Base-by-base conservation (phyloP, 2,797 vertebrate species). In the Diplodus sargus region DNA sequence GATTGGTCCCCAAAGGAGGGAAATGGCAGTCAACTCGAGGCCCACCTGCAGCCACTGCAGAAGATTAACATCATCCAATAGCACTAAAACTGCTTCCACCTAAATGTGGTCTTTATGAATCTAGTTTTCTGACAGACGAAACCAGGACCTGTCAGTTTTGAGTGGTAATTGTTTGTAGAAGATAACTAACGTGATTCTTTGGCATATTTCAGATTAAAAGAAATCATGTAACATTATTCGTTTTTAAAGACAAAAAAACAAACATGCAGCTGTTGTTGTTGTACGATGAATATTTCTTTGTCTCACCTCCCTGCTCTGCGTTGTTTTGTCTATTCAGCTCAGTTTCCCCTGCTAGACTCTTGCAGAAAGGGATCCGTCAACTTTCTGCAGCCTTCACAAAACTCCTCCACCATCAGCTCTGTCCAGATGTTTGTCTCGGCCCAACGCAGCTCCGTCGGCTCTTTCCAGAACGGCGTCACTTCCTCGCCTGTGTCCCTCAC, bases 401-500 rank as follows among this genome's bases (percentile, higher is more conserved):
- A n/a, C 45, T 3, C 39, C 1, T 39, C 67, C 15, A 3, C 42
- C 3, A 0, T 48, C 47, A 84, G 17, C 56, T 60, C 70, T 0
- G 15, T 47, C 42, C 61, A 76, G 30, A n/a, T 48, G 0, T 59
- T 83, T 0, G 3, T 57, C 47, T 54, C 64, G 0, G 28, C 54
- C 72, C 42, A 81, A 10, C 22, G 5, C 18, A 62, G 61, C 43
- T 61, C 71, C 0, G 23, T 63, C 70, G 56, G 65, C 18, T 4
- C 70, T 62, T 43, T 78, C 74, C 83, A 81, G 73, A 83, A 17
- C 75, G 71, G 64, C 81, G 72, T 62, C 18, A 48, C 51, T 0
- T 70, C 83, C 15, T 87, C 87, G 0, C 60, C 91, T 0, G 73
- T 93, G 57, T 91, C 87, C 0, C 89, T 95, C 65, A 94, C 85